Conservation (phyloP, 2,888 invertebrate species). For the Mesoligia furuncula region DNA sequence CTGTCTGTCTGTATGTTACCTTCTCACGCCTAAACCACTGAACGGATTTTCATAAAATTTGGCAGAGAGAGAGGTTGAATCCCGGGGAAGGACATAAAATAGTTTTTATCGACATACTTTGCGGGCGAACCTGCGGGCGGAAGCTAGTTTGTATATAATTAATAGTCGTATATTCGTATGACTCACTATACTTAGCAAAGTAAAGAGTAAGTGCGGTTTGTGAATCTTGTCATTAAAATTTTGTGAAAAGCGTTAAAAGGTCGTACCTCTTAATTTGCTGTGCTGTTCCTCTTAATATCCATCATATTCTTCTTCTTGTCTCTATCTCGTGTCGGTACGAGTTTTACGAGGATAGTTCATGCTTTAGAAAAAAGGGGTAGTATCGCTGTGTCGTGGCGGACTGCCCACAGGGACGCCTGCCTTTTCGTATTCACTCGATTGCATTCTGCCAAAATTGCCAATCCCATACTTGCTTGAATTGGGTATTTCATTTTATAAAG, state of each 20-base stretch:
- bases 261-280: background rate
- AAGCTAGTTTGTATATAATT: background rate
- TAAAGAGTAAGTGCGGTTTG: background rate
- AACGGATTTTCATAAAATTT: too few relatives aligned
- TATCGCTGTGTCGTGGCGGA: background rate
- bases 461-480: background rate
- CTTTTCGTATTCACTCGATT: background rate
- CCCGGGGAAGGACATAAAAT: too few relatives aligned
- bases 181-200: background rate
- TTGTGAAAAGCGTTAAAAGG: background rate
- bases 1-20: too few relatives aligned
- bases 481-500: background rate
- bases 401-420: background rate
- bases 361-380: background rate
- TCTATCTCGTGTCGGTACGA: background rate
- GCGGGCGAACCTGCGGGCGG: too few relatives aligned
- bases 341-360: background rate
- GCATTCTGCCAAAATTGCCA: background rate
- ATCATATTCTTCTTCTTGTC: background rate
- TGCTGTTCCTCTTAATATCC: too few relatives aligned
- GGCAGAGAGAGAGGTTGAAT: too few relatives aligned
- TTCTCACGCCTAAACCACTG: too few relatives aligned
- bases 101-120: too few relatives aligned
- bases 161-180: too few relatives aligned
- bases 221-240: background rate